Base-by-base conservation (phyloP, 2,888 invertebrate genomes). In the Leptinotarsa juncta region DNA sequence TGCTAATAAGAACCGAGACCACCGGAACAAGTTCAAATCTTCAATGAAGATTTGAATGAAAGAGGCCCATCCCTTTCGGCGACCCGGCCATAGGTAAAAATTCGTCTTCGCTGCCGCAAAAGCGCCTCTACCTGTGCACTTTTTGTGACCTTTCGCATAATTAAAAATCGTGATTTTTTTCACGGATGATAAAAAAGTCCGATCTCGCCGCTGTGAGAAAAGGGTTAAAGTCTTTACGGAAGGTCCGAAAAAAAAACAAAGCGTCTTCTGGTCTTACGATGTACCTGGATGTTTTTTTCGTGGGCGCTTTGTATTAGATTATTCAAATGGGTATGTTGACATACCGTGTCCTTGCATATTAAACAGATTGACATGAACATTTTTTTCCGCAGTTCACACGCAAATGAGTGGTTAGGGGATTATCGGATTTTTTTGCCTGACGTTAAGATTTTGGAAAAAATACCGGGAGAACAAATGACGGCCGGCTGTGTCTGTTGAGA, bases 301-400 rank as follows among this genome's bases (percentile, higher is more conserved):
- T 85, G 87, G 87, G 86, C 84, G 86, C 85, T 82, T 83, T 81
- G 81, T 83, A 81, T 80, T 80, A 79, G 78, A 81, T 82, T 82
- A 83, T 84, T 84, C 82, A 83, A 82, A 84, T 83, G 60, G 73
- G 82, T 81, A 84, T 87, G 87, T 87, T 88, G 87, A 88, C 87
- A 86, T 86, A 85, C 83, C 87, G 86, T 88, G 88, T 87, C 84
- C 86, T 86, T 85, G 88, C 87, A 88, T 88, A 88, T 87, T 87
- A 88, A 87, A 82, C 81, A 86, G 86, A 72, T 82, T 82, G 83
- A 82, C 79, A 83, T 68, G 83, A 83, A 82, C 79, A 80, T 81
- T 82, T 85, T 87, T 86, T 87, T 86, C 82, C 82, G 76, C 53
- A 79, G 86, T 87, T 87, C 87, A 86, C 87, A 87, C 86, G 87